phyloP scores from a whole-genome alignment of 2,113 vertebrate species.

The Pituophis catenifer region DNA sequence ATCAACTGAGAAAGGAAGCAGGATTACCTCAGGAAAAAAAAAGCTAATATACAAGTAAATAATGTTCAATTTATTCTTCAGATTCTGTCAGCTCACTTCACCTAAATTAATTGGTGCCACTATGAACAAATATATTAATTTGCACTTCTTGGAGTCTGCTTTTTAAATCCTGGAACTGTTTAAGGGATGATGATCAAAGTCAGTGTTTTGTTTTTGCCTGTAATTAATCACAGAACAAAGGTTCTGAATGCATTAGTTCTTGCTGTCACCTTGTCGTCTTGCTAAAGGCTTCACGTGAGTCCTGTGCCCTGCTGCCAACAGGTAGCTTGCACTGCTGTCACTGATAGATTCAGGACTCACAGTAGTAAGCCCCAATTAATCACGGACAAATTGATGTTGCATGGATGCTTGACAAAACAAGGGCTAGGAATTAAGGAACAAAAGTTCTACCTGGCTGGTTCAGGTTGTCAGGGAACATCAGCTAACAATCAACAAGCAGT shows the following conservation, averaged over 20 bases:
- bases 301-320: conserved; percentile 20
- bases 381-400: conserved; percentile 19
- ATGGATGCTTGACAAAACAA: conserved; percentile 47
- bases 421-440: conserved; percentile 12
- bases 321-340: conserved; percentile 12
- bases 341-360: conserved; percentile 40
- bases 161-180: conserved; percentile 34
- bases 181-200: conserved; percentile 51
- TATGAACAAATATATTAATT: conserved; percentile 45
- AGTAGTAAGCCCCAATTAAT: conserved; percentile 47
- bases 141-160: conserved; percentile 42
- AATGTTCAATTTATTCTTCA: conserved; percentile 28
- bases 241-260: conserved; percentile 38
- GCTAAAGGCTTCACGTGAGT: conserved; percentile 24
- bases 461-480: neutral
- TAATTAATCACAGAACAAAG: conserved; percentile 51
- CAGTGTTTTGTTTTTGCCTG: conserved; percentile 40
- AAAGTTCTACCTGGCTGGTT: neutral
- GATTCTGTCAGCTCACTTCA: conserved; percentile 32
- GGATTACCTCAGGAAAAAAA: conserved; percentile 8
- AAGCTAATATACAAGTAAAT: conserved; percentile 16
- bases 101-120: conserved; percentile 42
- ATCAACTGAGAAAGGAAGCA: neutral
- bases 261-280: conserved; percentile 36
- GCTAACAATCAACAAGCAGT: neutral